phyloP scores from a whole-genome alignment of 2,113 vertebrate species.

The Hippolais icterina region DNA sequence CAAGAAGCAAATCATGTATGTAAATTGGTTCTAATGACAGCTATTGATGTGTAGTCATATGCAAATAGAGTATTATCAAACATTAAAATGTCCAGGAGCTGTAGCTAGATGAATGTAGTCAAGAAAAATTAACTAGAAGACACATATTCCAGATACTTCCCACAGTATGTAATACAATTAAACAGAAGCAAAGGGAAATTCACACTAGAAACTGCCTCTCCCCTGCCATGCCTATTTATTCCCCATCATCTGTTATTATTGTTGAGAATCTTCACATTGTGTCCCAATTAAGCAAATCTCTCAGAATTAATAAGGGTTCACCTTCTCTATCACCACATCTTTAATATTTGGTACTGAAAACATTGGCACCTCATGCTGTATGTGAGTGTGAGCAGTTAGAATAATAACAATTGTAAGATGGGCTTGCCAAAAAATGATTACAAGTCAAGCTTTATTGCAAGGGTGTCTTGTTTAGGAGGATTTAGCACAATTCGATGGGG shows the following conservation, averaged over 20 bases:
- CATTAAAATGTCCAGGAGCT: constrained; percentile 40
- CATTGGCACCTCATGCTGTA: constrained; percentile 42
- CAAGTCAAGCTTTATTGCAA: constrained; percentile 51
- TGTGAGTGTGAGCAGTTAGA: not conserved
- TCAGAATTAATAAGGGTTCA: constrained; percentile 42
- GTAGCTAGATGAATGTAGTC: constrained; percentile 2
- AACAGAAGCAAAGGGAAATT: constrained; percentile 38
- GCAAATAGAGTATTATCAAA: constrained; percentile 41
- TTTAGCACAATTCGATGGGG: constrained; percentile 41
- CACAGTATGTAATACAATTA: constrained; percentile 33
- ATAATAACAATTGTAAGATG: constrained; percentile 17
- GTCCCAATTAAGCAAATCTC: constrained; percentile 54
- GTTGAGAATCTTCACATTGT: not conserved
- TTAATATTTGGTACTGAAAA: constrained; percentile 30
- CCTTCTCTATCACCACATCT: constrained; percentile 50
- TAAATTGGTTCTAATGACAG: constrained; percentile 57
- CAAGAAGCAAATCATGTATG: constrained; percentile 55
- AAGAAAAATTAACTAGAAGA: constrained; percentile 36
- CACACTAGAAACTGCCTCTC: constrained; percentile 27
- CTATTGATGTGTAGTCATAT: constrained; percentile 42
- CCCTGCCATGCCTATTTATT: constrained; percentile 36
- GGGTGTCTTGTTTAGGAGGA: constrained; percentile 58
- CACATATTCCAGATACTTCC: not conserved
- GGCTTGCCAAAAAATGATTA: constrained; percentile 49
- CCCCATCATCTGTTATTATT: constrained; percentile 28